Conservation (phyloP, 92 coral and sea anemone genomes). For the Zoanthus solanderi region DNA sequence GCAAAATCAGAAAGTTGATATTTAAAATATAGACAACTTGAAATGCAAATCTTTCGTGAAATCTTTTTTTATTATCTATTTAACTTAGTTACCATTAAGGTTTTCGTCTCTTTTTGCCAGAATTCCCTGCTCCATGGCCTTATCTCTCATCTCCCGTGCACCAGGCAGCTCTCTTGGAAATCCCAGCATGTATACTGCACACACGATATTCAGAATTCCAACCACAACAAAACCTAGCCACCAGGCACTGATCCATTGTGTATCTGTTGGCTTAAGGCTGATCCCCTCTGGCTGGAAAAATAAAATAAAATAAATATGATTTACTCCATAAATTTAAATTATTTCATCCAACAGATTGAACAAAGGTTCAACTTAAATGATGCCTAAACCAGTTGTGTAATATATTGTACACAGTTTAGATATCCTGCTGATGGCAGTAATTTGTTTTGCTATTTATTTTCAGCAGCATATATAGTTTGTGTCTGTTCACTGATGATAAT, state of each 20-base stretch:
- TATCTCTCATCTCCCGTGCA: constrained; percentile 35
- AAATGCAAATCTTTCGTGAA: too few species aligned
- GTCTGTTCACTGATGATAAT: too few species aligned
- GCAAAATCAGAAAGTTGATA: not conserved
- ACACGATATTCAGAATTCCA: constrained; percentile 4
- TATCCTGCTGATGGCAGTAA: too few species aligned
- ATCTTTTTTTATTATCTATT: too few species aligned
- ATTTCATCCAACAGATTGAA: too few species aligned
- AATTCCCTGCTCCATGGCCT: constrained; percentile 38
- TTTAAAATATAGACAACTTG: not conserved
- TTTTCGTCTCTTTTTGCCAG: constrained; percentile 26
- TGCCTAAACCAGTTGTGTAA: too few species aligned
- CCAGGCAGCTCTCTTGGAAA: constrained; percentile 55
- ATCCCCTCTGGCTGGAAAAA: constrained; percentile 50
- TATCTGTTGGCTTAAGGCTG: constrained; percentile 36
- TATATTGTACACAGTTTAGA: too few species aligned
- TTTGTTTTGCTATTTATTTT: too few species aligned
- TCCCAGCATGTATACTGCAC: constrained; percentile 31
- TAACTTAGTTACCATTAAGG: not conserved
- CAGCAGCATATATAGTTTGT: too few species aligned
- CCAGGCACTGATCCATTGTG: constrained; percentile 61
- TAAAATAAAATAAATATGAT: too few species aligned
- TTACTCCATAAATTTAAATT: too few species aligned
- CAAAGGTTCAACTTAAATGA: too few species aligned
- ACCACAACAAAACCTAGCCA: constrained; percentile 56